Percentiles rank a stretch among this genome's conserved stretches.
Evolutionary conservation across 2,797 vertebrate species (phyloP).

Genomic region (Ficedula albicollis): DNA sequence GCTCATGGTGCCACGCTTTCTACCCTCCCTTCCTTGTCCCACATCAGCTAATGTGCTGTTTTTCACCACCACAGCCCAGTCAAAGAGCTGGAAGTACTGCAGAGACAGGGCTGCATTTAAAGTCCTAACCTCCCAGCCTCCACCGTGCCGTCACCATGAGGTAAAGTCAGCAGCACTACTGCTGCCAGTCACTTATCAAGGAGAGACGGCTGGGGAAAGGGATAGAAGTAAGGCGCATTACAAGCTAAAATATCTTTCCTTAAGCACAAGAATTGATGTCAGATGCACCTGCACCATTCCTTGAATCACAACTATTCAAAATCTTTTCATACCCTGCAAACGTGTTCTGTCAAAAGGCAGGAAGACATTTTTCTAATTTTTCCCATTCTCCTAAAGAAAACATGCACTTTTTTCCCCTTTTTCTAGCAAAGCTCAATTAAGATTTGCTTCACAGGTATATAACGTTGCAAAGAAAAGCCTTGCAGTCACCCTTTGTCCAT

Average conservation of each 20-base stretch:
- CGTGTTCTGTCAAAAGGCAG: background rate
- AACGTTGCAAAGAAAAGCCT: background rate
- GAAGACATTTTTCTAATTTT: background rate
- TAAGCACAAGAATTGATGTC: background rate
- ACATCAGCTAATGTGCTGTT: background rate
- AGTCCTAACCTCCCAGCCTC: background rate
- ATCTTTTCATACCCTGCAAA: background rate
- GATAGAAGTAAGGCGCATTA: background rate
- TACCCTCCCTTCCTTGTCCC: background rate
- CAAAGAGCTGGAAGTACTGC: background rate
- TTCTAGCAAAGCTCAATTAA: background rate
- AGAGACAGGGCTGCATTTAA: background rate
- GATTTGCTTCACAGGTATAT: background rate
- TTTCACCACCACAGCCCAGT: background rate
- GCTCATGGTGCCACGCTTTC: fast-evolving
- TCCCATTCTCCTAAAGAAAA: background rate
- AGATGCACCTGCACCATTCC: background rate
- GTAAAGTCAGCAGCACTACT: background rate
- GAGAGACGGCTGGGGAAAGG: background rate
- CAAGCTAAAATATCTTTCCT: background rate
- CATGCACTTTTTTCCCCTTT: background rate
- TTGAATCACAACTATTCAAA: background rate
- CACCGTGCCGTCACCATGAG: fast-evolving
- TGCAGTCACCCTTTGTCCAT: background rate
- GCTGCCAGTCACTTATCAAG: background rate